A percentile compares a stretch with the other conserved stretches of the same genome.
phyloP scores from a whole-genome alignment of 2,113 vertebrate genomes.

The Anoura caudifer region DNA sequence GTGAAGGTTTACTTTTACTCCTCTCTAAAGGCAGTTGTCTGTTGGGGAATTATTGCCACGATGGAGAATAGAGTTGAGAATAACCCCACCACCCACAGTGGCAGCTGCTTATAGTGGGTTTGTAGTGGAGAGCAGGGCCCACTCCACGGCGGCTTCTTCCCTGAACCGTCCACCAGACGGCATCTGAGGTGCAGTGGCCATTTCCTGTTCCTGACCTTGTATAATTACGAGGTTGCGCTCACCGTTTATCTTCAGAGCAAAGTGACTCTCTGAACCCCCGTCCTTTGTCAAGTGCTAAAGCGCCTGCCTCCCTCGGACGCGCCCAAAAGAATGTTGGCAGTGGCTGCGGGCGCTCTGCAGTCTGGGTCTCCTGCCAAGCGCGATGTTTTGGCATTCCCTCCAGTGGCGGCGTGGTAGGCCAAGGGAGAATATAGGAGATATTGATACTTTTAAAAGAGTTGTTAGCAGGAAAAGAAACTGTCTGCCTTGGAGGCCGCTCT shows the following conservation, averaged over 20 bases:
- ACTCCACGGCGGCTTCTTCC: background rate
- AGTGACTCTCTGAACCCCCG: background rate
- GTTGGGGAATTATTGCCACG: background rate
- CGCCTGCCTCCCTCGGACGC: background rate
- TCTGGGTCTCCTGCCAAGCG: background rate
- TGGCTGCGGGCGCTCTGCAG: background rate
- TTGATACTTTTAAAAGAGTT: background rate
- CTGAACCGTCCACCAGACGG: background rate
- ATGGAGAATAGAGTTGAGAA: background rate
- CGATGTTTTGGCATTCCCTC: background rate
- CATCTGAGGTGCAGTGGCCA: background rate
- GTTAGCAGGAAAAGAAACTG: background rate
- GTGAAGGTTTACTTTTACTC: background rate
- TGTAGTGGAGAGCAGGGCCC: background rate
- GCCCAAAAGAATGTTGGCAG: background rate
- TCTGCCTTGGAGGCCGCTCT: background rate
- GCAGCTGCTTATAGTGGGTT: background rate
- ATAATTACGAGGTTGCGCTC: background rate
- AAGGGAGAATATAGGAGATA: background rate
- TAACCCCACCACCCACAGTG: too few relatives aligned
- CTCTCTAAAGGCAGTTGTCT: background rate
- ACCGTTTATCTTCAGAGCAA: background rate
- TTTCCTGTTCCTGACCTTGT: background rate
- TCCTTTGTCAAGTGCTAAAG: background rate
- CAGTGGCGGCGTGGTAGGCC: background rate